These are phyloP conservation scores for Pluvianellus socialis DNA, from an alignment of 2,113 vertebrate species.

Conservation along the genomic window DNA sequence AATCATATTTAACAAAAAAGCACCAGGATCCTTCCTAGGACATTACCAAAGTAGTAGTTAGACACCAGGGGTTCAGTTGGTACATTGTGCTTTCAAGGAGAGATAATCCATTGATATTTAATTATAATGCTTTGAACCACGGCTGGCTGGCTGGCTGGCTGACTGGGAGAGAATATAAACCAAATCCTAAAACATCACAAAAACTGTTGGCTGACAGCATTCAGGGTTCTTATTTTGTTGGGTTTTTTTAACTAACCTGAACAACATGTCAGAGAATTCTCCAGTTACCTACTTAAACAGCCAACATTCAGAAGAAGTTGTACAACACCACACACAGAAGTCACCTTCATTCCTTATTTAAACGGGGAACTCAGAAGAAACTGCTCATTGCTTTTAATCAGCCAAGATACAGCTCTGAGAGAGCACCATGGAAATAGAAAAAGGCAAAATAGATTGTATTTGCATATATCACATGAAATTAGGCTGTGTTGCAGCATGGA, in stretches of 20 bases:
- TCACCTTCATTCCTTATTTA: slow-evolving; percentile 24
- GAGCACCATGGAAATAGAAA: slow-evolving; percentile 54
- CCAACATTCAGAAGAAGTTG: slow-evolving; percentile 50
- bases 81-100: background rate
- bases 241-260: background rate
- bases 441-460: slow-evolving; percentile 61
- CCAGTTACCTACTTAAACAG: slow-evolving; percentile 37
- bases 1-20: background rate
- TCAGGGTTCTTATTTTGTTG: background rate
- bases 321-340: slow-evolving; percentile 1
- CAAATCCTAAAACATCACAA: background rate
- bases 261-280: slow-evolving; percentile 9
- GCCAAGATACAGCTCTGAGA: slow-evolving; percentile 54
- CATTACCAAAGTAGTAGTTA: background rate
- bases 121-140: background rate
- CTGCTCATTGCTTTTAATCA: slow-evolving; percentile 62
- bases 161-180: background rate
- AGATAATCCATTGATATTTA: background rate
- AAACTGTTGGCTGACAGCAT: slow-evolving; percentile 3
- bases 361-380: slow-evolving; percentile 58
- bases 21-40: background rate
- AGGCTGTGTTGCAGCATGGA: slow-evolving; percentile 45
- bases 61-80: background rate
- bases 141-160: background rate
- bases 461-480: slow-evolving; percentile 74